phyloP scores from a whole-genome alignment of 2,797 vertebrate species.

The Enoplosus armatus region DNA sequence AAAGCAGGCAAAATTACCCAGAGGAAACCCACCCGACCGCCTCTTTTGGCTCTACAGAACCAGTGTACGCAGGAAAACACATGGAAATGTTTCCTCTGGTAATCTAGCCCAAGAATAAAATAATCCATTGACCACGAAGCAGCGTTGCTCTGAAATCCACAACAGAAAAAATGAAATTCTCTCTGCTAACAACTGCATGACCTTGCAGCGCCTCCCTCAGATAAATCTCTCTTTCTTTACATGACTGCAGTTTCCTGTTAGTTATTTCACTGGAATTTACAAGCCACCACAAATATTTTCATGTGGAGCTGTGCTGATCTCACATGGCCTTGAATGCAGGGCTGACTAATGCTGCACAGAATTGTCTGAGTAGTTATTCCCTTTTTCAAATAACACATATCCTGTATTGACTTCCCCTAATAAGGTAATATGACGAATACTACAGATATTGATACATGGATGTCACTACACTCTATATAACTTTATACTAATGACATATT shows the following conservation, averaged over 20 bases:
- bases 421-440: not conserved
- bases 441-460: too few relatives aligned
- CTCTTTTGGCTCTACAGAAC: conserved; percentile 41
- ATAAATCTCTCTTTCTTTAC: conserved; percentile 6
- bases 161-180: not conserved
- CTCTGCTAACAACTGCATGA: conserved; percentile 9
- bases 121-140: not conserved
- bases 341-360: conserved; percentile 26
- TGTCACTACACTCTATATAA: too few relatives aligned
- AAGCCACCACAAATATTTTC: conserved; percentile 68
- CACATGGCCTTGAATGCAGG: conserved; percentile 20
- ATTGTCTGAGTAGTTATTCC: not conserved
- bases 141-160: conserved; percentile 6
- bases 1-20: conserved; percentile 17
- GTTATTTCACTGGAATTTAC: conserved; percentile 68
- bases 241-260: conserved; percentile 61
- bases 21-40: conserved; percentile 42
- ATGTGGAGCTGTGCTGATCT: conserved; percentile 41
- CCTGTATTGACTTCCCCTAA: not conserved
- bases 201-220: conserved; percentile 5
- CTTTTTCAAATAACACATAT: not conserved
- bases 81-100: conserved; percentile 29
- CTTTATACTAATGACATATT: too few relatives aligned
- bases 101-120: conserved; percentile 1
- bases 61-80: conserved; percentile 18